Evolutionary conservation across 2,113 vertebrate genomes (phyloP).

Genomic region (Bothrops jararaca): DNA sequence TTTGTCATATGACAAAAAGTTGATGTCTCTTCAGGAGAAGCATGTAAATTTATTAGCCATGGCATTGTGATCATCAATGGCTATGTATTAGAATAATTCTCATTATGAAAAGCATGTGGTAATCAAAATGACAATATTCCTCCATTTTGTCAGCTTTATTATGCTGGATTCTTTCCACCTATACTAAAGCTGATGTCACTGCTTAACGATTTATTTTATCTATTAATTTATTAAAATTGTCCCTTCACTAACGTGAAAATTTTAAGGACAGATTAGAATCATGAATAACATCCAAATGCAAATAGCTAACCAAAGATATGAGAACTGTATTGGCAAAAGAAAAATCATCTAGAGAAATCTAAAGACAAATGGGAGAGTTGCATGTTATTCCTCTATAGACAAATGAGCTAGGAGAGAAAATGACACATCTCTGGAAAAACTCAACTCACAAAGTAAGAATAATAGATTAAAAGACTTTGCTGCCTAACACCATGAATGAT

Average conservation of each 20-base stretch:
- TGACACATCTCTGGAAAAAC: background rate
- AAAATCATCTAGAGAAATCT: background rate
- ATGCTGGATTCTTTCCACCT: background rate
- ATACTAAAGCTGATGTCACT: background rate
- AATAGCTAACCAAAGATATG: background rate
- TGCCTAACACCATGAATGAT: background rate
- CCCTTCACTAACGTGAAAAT: background rate
- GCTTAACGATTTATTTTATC: background rate
- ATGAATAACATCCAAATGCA: background rate
- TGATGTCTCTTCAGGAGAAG: conserved; percentile 13
- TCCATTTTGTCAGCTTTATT: background rate
- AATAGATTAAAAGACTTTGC: background rate
- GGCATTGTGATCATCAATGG: conserved; percentile 13
- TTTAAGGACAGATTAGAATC: background rate
- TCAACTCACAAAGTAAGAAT: background rate
- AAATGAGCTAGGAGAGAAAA: background rate
- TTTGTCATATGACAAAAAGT: background rate
- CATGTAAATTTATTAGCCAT: conserved; percentile 20
- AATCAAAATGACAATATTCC: conserved; percentile 37
- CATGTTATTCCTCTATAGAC: too few species aligned
- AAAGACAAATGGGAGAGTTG: background rate
- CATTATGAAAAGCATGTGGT: conserved; percentile 41
- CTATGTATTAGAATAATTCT: conserved; percentile 40
- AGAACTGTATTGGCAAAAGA: background rate
- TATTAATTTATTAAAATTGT: background rate